Conservation (phyloP, 2,797 vertebrate genomes). For the Myotis daubentonii region DNA sequence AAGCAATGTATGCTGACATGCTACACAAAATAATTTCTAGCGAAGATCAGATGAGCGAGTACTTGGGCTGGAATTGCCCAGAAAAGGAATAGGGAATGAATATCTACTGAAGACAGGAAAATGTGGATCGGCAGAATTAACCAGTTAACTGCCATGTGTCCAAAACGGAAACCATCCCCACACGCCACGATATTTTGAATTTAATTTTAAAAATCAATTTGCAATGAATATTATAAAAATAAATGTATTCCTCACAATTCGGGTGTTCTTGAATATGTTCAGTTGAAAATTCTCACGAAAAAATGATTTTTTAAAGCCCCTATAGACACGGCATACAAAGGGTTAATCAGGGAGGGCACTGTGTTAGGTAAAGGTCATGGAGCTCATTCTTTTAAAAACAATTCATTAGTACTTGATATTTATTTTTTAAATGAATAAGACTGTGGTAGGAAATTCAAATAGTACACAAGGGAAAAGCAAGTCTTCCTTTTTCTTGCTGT, state of each 20-base stretch:
- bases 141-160: background rate
- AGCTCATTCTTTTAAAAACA: background rate
- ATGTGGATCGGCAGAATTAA: background rate
- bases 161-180: no score
- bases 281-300: no score
- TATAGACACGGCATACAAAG: no score
- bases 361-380: background rate
- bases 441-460: slow-evolving; percentile 1
- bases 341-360: background rate
- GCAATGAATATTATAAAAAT: no score
- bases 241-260: no score
- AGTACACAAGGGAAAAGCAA: background rate
- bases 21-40: background rate
- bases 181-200: no score
- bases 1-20: background rate
- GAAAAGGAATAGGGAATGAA: background rate
- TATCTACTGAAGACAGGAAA: background rate
- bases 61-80: background rate
- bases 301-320: no score
- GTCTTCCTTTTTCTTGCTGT: background rate
- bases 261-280: no score
- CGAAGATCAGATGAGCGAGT: background rate
- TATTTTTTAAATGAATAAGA: slow-evolving; percentile 7
- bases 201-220: no score
- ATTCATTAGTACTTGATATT: background rate